phyloP scores from a whole-genome alignment of 2,888 invertebrate genomes.

The Himalopsyche kuldschensis region DNA sequence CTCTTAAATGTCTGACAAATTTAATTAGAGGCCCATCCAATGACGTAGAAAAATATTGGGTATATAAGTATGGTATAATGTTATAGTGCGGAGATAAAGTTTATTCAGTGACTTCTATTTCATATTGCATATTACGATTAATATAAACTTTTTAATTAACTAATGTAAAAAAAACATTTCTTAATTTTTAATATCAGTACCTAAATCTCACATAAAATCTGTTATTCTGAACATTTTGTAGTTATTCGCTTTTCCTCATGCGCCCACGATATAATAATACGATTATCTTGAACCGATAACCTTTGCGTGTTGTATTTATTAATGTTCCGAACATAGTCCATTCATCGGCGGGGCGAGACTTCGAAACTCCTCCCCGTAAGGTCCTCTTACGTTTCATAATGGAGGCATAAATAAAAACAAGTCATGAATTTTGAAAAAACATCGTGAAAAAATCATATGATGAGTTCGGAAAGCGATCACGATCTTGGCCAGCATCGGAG shows the following conservation, averaged over 20 bases:
- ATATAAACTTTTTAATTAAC: too few relatives aligned
- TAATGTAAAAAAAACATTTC: too few relatives aligned
- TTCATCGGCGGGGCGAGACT: neutral
- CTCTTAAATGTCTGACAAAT: neutral
- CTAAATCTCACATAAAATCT: too few relatives aligned
- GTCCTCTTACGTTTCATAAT: conserved; percentile 17
- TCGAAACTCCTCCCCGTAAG: conserved; percentile 1
- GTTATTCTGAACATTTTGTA: too few relatives aligned
- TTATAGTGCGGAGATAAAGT: too few relatives aligned
- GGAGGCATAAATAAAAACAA: conserved; percentile 24
- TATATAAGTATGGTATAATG: too few relatives aligned
- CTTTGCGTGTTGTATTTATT: neutral
- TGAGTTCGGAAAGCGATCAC: neutral
- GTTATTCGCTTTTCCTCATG: too few relatives aligned
- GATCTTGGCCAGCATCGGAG: neutral
- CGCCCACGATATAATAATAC: too few relatives aligned
- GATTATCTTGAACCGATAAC: neutral
- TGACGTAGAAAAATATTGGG: neutral
- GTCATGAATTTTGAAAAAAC: conserved; percentile 20
- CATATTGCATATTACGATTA: too few relatives aligned
- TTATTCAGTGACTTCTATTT: too few relatives aligned
- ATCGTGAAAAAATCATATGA: conserved; percentile 21
- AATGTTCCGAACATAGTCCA: neutral
- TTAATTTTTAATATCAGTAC: too few relatives aligned
- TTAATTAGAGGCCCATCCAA: neutral